Evolutionary conservation across 2,888 invertebrate genomes (phyloP), one percentile per base, ranked within the genome.

Genomic region (Athrips mouffetella): DNA sequence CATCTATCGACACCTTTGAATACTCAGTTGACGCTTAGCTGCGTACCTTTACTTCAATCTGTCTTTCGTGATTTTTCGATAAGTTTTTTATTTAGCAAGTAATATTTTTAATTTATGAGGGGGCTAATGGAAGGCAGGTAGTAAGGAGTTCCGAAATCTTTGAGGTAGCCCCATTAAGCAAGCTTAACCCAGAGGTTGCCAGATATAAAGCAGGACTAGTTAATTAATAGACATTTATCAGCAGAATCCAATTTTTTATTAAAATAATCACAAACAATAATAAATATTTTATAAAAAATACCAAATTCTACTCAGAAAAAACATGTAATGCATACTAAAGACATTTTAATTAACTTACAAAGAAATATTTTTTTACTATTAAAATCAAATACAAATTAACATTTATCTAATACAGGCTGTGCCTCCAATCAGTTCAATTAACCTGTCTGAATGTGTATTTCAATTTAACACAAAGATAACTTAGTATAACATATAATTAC

Each of bases 221-320:
- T 3, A 30, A 10, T 3, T 10, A 30, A 10, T 10, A 30, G 6
- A 30, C 30, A 30, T n/a, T 10, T n/a, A 3, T 30, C 30, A 30
- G n/a, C n/a, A n/a, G n/a, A n/a, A 27, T 25, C 6, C 8, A 21
- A 16, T 27, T 72, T 64, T 76, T 74, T 74, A 76, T 73, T 78
- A 57, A 68, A 77, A 78, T 71, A 81, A 84, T 84, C 78, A 82
- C 84, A 83, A 81, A 78, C 76, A 31, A 35, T 35, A 20, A 73
- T 80, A 80, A 81, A 80, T 80, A 74, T 69, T 65, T 71, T 70
- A 68, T 72, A 75, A 75, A 71, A 79, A 76, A 76, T 72, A 80
- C 70, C 68, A 71, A 71, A 72, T 75, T 73, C 65, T 70, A 65
- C 69, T 67, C 62, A 65, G 59, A 69, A 70, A n/a, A 70, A 53